phyloP scores from a whole-genome alignment of 2,888 invertebrate genomes.

The Eretmocerus hayati region DNA sequence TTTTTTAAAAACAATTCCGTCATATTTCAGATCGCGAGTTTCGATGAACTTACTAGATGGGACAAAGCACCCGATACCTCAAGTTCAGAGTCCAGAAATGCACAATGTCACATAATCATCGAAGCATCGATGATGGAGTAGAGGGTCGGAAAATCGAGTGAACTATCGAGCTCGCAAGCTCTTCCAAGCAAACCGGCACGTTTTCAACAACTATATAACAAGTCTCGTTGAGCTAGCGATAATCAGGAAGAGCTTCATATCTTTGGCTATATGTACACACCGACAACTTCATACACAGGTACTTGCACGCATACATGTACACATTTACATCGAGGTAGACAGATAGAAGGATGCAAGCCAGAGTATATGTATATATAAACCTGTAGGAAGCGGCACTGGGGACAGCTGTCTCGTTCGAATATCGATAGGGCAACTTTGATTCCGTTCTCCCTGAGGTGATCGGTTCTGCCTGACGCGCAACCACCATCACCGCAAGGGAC shows the following conservation, averaged over 20 bases:
- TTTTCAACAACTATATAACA: neutral
- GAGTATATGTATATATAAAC: neutral
- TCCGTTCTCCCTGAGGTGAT: conserved; percentile 8
- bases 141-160: no score
- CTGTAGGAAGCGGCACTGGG: neutral
- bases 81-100: no score
- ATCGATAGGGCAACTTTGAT: conserved; percentile 15
- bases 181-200: no score
- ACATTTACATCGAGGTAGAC: neutral
- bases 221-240: neutral
- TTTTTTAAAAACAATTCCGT: no score
- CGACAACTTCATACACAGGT: neutral
- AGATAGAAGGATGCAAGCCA: neutral
- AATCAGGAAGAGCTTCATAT: neutral
- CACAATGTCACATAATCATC: no score
- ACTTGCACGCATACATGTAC: neutral
- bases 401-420: conserved; percentile 11
- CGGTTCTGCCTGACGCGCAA: conserved; percentile 9
- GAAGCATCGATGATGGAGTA: no score
- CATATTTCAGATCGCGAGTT: no score
- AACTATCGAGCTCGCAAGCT: no score
- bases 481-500: no score
- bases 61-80: no score
- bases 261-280: neutral
- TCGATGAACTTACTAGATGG: no score